Evolutionary conservation across 2,113 vertebrate species (phyloP), one percentile per base, ranked within the genome.

Genomic region (Triplophysa rosa): DNA sequence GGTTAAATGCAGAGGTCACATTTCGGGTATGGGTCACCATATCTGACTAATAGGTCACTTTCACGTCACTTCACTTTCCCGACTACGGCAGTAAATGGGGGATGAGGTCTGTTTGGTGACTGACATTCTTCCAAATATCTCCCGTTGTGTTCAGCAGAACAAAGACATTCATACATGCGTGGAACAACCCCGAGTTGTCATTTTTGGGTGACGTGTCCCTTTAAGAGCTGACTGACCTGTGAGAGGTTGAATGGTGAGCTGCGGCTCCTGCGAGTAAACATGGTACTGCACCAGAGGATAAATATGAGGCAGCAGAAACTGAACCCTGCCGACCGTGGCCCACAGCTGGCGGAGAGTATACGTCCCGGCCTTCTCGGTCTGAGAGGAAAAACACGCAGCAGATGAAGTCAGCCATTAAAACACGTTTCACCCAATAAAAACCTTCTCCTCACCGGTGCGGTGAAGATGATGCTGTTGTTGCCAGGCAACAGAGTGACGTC

Each of bases 201-300:
- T n/a, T n/a, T n/a, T n/a, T n/a, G n/a, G n/a, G n/a, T 29, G 26
- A 29, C 2, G 26, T 29, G 29, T 29, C 4, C 29, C 29, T 29
- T 3, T 29, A 29, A 4, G 29, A 29, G 29, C 29, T 29, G 59
- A 26, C 94, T 83, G 89, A 99, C 98, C 97, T 86, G 94, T 92
- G 85, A 96, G 89, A 0, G 97, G 97, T 84, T 97, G 95, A 87
- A 98, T 96, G 1, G 88, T 96, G 75, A 99, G 94, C 88, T 98
- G 97, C 3, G 97, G 97, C 90, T 99, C 98, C 93, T 99, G 96
- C 70, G 95, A 98, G 80, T 98, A 99, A 14, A 99, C 96, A 16
- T 98, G 95, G 8, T 99, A 99, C 85, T 96, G 96, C 82, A 95
- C 94, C 1, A 95, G 91, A 0, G 97, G 98, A 85, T 97, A 96